Conservation (phyloP, 2,113 vertebrate genomes). For the Candoia aspera region DNA sequence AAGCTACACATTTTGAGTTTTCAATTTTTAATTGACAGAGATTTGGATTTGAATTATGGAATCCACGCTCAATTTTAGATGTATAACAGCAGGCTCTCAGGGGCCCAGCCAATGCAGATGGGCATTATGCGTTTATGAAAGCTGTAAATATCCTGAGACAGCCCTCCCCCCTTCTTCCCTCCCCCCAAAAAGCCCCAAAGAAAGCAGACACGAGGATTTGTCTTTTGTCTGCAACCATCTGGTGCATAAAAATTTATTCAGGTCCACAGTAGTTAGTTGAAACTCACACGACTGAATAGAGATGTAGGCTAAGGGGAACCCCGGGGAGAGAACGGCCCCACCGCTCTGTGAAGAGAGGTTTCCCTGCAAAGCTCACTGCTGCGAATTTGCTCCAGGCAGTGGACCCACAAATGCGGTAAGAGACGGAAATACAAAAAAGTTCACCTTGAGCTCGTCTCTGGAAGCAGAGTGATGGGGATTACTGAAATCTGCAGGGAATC, state of each 20-base stretch:
- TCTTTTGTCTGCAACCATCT: neutral
- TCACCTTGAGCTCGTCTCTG: rapidly evolving
- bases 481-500: neutral
- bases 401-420: neutral
- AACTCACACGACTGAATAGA: constrained; percentile 7
- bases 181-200: neutral
- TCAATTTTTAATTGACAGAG: neutral
- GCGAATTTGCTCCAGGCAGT: neutral
- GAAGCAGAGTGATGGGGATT: neutral
- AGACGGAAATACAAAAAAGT: rapidly evolving
- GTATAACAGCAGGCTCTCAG: neutral
- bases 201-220: rapidly evolving
- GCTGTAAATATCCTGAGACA: neutral
- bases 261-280: constrained; percentile 28
- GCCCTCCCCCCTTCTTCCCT: rapidly evolving
- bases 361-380: rapidly evolving
- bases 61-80: neutral
- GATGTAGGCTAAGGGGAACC: rapidly evolving
- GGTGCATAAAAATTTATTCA: constrained; percentile 67
- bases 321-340: neutral
- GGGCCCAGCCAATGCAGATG: neutral
- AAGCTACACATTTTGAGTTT: neutral
- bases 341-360: neutral
- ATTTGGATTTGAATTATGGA: neutral
- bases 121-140: neutral